phyloP scores from a whole-genome alignment of 2,797 vertebrate genomes.

The Lates japonicus region DNA sequence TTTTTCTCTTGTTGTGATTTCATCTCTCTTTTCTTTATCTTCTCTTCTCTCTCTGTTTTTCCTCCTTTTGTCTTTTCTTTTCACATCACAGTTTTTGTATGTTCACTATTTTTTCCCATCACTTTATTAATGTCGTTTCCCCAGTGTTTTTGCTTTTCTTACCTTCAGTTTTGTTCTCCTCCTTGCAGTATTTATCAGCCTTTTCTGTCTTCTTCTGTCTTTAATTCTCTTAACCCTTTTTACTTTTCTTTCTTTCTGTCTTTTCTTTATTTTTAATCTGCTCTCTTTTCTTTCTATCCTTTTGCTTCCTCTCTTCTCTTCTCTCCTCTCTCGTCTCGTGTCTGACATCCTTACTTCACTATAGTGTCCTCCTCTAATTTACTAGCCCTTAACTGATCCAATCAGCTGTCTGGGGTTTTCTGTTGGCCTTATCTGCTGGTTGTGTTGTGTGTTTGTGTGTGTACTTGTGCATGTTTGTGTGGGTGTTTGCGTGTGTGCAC shows the following conservation, averaged over 20 bases:
- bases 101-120: not conserved
- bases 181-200: not conserved
- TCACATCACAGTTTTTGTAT: not conserved
- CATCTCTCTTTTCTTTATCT: not conserved
- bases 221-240: not conserved
- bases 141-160: not conserved
- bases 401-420: constrained; percentile 57
- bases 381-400: constrained; percentile 49
- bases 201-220: not conserved
- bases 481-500: not conserved
- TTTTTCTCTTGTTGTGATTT: not conserved
- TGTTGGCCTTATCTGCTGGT: constrained; percentile 55
- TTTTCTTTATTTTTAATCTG: not conserved
- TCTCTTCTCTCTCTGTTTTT: not conserved
- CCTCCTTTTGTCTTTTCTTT: not conserved
- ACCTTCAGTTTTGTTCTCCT: not conserved
- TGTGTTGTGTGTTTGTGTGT: constrained; percentile 7
- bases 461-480: not conserved
- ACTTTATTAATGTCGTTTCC: too few species aligned
- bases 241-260: not conserved
- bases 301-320: not conserved
- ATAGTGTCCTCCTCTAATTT: constrained; percentile 53
- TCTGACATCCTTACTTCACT: constrained; percentile 42
- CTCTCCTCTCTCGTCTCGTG: constrained; percentile 4
- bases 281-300: not conserved